Conservation (phyloP, 2,797 vertebrate genomes). For the Rhadinocentrus ornatus region DNA sequence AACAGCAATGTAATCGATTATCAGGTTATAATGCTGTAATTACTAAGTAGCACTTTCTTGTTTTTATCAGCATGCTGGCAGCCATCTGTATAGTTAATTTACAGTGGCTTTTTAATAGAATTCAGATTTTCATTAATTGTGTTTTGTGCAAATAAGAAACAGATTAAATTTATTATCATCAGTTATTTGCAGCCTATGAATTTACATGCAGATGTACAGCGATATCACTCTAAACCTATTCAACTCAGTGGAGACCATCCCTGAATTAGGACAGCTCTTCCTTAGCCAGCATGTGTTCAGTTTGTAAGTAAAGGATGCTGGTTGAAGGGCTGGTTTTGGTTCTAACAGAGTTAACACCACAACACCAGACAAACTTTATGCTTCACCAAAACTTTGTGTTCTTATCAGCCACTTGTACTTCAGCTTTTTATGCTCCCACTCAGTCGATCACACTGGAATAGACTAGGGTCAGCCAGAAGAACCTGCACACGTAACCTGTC, state of each 20-base stretch:
- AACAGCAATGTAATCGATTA: constrained; percentile 45
- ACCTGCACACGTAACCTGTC: background rate
- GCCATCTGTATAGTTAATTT: constrained; percentile 67
- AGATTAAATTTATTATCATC: background rate
- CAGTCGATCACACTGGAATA: constrained; percentile 18
- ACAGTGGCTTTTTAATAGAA: constrained; percentile 64
- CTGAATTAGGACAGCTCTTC: background rate
- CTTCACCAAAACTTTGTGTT: constrained; percentile 34
- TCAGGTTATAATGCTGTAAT: constrained; percentile 62
- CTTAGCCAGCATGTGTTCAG: background rate
- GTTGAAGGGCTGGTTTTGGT: constrained; percentile 21
- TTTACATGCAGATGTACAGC: constrained; percentile 10
- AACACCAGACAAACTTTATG: constrained; percentile 5
- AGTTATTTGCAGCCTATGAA: constrained; percentile 20
- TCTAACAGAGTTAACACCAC: constrained; percentile 24
- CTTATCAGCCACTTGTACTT: background rate
- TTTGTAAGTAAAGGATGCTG: constrained; percentile 12
- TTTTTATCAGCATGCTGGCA: constrained; percentile 74
- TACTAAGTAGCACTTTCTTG: constrained; percentile 62
- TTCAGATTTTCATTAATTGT: constrained; percentile 46
- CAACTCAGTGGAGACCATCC: background rate
- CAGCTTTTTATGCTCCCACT: constrained; percentile 15
- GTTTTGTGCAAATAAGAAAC: constrained; percentile 56
- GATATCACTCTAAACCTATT: constrained; percentile 26
- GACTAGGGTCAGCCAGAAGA: background rate